Conservation (phyloP, 2,888 invertebrate species). For the Torymus tubicola region DNA sequence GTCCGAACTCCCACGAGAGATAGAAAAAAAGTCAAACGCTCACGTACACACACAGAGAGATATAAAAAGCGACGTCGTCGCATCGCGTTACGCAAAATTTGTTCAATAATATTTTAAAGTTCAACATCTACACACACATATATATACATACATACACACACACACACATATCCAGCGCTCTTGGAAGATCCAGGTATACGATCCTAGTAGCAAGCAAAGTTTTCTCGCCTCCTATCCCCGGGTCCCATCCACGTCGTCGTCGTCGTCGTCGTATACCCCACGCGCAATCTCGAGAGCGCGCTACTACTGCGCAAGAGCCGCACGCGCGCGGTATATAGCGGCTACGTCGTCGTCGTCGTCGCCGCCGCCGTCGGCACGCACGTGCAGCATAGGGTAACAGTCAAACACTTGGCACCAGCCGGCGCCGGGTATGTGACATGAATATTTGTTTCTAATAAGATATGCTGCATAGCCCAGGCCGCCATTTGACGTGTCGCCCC, state of each 20-base stretch:
- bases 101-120: slow-evolving; percentile 73
- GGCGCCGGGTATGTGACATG: slow-evolving; percentile 76
- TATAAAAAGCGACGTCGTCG: not conserved
- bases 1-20: not conserved
- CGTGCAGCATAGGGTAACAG: slow-evolving; percentile 74
- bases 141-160: slow-evolving; percentile 33
- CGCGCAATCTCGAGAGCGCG: slow-evolving; percentile 24
- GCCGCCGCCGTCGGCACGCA: slow-evolving; percentile 65
- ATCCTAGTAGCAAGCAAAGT: slow-evolving; percentile 62
- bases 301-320: not conserved
- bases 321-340: too few relatives aligned
- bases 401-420: slow-evolving; percentile 77
- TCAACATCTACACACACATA: slow-evolving; percentile 55
- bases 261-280: slow-evolving; percentile 18
- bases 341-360: too few relatives aligned
- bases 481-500: slow-evolving; percentile 68
- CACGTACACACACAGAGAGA: not conserved
- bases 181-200: slow-evolving; percentile 37
- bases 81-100: slow-evolving; percentile 59
- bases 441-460: slow-evolving; percentile 77
- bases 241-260: slow-evolving; percentile 15
- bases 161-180: slow-evolving; percentile 58
- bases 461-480: slow-evolving; percentile 70
- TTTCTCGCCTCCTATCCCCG: slow-evolving; percentile 47
- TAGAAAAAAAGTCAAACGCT: not conserved